Evolutionary conservation across 1,140 invertebrate species (phyloP), one percentile per base, ranked within the genome.

Genomic region (Polypedilum vanderplanki): DNA sequence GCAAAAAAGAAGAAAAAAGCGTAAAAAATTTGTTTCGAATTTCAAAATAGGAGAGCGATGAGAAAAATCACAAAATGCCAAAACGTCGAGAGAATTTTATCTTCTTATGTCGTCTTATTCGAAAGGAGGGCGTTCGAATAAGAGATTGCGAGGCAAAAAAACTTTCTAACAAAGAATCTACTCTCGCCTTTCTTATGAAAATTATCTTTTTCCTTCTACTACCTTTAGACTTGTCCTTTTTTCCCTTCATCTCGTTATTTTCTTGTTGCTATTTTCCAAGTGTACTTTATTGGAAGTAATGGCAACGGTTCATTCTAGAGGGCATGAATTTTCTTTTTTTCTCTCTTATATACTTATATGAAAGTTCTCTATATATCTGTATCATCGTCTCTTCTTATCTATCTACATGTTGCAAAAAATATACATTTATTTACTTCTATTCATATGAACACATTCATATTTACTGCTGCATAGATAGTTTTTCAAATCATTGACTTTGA

Each of bases 21-120:
- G n/a, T 15, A 57, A 12, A 15, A 57, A 57, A 57, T 57, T 9
- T 57, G 46, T 57, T 57, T 57, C 46, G 12, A n/a, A 57, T 57
- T 57, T 57, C 46, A 57, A 57, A 57, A 57, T 12, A 12, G 46
- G 46, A 57, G 46, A 46, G n/a, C 12, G 12, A 57, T 12, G n/a
- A 57, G 46, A 57, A 57, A 57, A 57, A 57, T 57, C 46, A 57
- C 46, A 57, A 57, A 57, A 57, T 57, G 46, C 46, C 46, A 57
- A 57, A 57, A 57, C 46, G 46, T 57, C 46, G 46, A 57, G 46
- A 57, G 46, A 57, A 57, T 57, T 57, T 57, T 57, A 57, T 57
- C 46, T 57, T 57, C 46, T 57, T 57, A 57, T 57, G 46, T 57
- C 46, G 46, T 57, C 46, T 57, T 57, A 12, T 57, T 57, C 12